Evolutionary conservation across 92 coral and sea anemone genomes (phyloP).

Genomic region (Epizoanthus rinbou): DNA sequence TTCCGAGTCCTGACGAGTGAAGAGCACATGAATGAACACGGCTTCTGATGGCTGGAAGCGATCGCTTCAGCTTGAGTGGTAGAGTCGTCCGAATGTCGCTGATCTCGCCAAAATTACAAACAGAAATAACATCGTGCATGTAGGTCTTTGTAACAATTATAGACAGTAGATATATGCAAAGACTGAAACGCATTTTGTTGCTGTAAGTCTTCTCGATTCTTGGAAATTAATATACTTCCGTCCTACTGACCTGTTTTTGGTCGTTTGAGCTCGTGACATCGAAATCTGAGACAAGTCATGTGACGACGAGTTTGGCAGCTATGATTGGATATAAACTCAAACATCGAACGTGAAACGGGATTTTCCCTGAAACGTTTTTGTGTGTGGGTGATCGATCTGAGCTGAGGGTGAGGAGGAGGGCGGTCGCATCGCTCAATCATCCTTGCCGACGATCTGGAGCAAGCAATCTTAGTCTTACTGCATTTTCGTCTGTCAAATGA

Average conservation of each 20-base stretch:
- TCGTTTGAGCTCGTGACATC: not conserved
- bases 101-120: slow-evolving; percentile 27
- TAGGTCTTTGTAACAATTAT: not conserved
- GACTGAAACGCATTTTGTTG: not conserved
- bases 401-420: too few species aligned
- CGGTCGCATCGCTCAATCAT: too few species aligned
- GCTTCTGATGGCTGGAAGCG: slow-evolving; percentile 14
- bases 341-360: not conserved
- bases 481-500: too few species aligned
- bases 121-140: not conserved
- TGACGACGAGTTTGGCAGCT: too few species aligned
- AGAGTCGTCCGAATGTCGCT: not conserved
- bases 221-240: not conserved
- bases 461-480: too few species aligned
- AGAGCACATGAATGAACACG: slow-evolving; percentile 10
- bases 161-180: not conserved
- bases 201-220: not conserved
- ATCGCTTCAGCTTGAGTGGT: slow-evolving; percentile 13
- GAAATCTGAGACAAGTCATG: not conserved
- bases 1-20: not conserved
- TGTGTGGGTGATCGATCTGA: too few species aligned
- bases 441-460: too few species aligned
- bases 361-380: not conserved
- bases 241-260: not conserved
- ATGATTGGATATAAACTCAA: too few species aligned